A percentile compares a stretch with the other conserved stretches of the same genome.
Evolutionary conservation across 2,113 vertebrate species (phyloP).

Genomic region (Thermophis baileyi): DNA sequence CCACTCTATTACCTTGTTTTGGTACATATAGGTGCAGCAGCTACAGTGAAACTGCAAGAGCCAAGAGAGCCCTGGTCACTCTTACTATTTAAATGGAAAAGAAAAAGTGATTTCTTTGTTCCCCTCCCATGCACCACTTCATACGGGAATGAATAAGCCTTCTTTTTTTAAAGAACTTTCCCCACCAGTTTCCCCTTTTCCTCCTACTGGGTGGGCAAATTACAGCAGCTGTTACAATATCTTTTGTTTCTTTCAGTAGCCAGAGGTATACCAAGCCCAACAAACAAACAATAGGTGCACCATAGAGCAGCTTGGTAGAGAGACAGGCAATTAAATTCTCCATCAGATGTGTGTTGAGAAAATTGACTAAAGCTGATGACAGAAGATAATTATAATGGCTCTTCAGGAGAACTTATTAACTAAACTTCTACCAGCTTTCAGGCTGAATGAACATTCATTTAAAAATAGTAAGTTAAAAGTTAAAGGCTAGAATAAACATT

Average conservation of each 20-base stretch:
- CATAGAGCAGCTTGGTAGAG: conserved; percentile 21
- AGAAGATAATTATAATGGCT: conserved; percentile 5
- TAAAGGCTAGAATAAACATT: neutral
- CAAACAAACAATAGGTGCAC: neutral
- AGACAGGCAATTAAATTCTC: conserved; percentile 19
- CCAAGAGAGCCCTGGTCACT: neutral
- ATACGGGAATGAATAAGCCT: neutral
- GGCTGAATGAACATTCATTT: conserved; percentile 29
- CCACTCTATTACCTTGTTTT: conserved; percentile 18
- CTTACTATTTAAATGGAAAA: neutral
- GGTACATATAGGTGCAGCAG: conserved; percentile 13
- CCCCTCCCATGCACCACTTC: neutral
- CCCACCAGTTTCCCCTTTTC: neutral
- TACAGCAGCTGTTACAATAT: neutral
- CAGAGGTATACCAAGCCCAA: neutral
- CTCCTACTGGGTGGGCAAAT: neutral
- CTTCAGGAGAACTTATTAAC: conserved; percentile 28
- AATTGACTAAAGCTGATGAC: conserved; percentile 23
- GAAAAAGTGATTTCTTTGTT: neutral
- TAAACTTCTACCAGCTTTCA: conserved; percentile 22
- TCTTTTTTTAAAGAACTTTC: neutral
- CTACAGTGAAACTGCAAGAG: neutral
- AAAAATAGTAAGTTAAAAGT: conserved; percentile 10
- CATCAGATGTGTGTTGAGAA: conserved; percentile 15
- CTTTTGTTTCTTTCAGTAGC: neutral